Evolutionary conservation across 2,888 invertebrate species (phyloP).

Genomic region (Phortica magna): DNA sequence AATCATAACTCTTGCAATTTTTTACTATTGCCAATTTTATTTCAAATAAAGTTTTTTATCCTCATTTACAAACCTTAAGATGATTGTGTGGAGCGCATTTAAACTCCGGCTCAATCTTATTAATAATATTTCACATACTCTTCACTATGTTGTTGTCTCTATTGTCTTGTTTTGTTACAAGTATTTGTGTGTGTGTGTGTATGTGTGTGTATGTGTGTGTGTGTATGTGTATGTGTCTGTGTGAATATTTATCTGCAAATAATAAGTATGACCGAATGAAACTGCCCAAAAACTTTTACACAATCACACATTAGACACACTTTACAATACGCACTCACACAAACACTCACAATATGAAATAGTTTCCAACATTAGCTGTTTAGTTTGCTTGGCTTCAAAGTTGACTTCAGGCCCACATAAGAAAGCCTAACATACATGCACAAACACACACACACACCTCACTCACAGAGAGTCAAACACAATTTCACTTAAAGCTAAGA

Average conservation of each 20-base stretch:
- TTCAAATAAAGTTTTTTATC: no score
- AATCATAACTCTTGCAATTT: no score
- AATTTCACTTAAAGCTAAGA: constrained; percentile 26
- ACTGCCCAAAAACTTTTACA: constrained; percentile 74
- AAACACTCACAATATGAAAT: constrained; percentile 40
- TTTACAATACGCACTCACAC: constrained; percentile 41
- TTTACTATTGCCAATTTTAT: no score
- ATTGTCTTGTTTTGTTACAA: no score
- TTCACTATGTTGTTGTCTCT: no score
- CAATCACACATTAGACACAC: constrained; percentile 66
- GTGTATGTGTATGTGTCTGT: not conserved
- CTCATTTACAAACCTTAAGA: no score
- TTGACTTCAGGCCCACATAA: constrained; percentile 73
- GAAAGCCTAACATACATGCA: constrained; percentile 59
- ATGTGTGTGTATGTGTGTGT: constrained; percentile 39
- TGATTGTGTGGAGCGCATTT: no score
- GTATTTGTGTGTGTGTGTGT: no score
- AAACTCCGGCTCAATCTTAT: no score
- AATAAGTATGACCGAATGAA: constrained; percentile 76
- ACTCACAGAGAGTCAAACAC: no score
- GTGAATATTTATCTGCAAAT: constrained; percentile 67
- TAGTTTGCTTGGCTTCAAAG: constrained; percentile 69
- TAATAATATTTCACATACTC: no score
- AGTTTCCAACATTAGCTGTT: constrained; percentile 62
- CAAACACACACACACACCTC: constrained; percentile 18